Conservation (phyloP, 1,140 invertebrate genomes). For the Meloidogyne exigua region DNA sequence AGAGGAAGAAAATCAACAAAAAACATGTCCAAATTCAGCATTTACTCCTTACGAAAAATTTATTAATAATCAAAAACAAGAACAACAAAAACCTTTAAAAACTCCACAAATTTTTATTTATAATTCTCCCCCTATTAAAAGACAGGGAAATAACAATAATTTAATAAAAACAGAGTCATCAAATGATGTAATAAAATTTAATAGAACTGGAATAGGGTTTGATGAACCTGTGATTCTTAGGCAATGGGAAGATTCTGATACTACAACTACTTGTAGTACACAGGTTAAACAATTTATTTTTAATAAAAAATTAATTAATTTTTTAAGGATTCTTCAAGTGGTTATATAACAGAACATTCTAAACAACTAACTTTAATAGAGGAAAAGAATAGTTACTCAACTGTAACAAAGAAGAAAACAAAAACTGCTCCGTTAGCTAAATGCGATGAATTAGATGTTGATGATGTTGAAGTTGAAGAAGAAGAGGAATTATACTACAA, state of each 20-base stretch:
- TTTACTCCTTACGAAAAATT: slow-evolving; percentile 23
- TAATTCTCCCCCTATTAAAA: slow-evolving; percentile 3
- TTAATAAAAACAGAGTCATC: background rate
- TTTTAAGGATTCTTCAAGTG: background rate
- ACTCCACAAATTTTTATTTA: background rate
- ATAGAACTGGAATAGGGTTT: background rate
- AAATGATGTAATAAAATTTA: slow-evolving; percentile 9
- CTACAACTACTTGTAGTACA: background rate
- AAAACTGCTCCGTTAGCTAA: slow-evolving; percentile 18
- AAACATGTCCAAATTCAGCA: slow-evolving; percentile 9
- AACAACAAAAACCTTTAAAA: slow-evolving; percentile 4
- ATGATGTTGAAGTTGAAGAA: background rate
- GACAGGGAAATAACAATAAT: background rate
- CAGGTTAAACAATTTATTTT: background rate
- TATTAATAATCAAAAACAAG: slow-evolving; percentile 8
- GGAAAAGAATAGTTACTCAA: background rate
- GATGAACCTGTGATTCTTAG: slow-evolving; percentile 21
- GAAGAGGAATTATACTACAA: background rate
- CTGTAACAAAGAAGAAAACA: background rate
- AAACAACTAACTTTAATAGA: background rate
- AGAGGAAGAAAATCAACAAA: background rate
- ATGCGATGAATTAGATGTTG: slow-evolving; percentile 21
- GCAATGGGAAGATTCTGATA: slow-evolving; percentile 10
- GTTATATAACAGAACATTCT: background rate
- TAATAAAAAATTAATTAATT: too few relatives aligned